Evolutionary conservation across 2,888 invertebrate genomes (phyloP).

Genomic region (Tetropium fuscum): DNA sequence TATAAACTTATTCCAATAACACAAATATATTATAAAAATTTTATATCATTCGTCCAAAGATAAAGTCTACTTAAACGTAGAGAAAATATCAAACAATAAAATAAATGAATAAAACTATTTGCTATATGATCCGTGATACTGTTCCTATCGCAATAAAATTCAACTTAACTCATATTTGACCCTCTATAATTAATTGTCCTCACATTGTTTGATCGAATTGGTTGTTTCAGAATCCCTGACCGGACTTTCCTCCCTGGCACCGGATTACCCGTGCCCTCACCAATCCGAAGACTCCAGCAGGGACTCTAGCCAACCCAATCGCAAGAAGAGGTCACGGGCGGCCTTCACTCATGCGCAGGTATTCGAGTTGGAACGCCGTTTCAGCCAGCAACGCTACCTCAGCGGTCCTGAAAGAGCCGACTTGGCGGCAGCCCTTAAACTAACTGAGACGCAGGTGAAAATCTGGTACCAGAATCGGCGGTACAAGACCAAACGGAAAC

Average conservation of each 20-base stretch:
- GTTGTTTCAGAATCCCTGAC: slow-evolving; percentile 56
- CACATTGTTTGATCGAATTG: too few species aligned
- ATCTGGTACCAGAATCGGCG: slow-evolving; percentile 78
- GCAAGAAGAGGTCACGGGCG: slow-evolving; percentile 95
- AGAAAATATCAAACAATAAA: too few species aligned
- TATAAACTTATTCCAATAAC: too few species aligned
- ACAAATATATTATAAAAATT: too few species aligned
- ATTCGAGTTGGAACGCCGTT: slow-evolving; percentile 90
- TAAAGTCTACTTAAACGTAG: too few species aligned
- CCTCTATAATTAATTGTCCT: too few species aligned
- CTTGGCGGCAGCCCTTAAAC: slow-evolving; percentile 85
- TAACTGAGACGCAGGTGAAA: slow-evolving; percentile 89
- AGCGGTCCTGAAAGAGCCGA: slow-evolving; percentile 95
- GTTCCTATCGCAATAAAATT: too few species aligned
- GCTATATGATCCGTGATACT: too few species aligned
- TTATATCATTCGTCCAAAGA: too few species aligned
- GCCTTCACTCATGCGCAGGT: slow-evolving; percentile 98
- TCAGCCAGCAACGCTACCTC: slow-evolving; percentile 93
- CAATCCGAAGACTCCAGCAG: slow-evolving; percentile 58
- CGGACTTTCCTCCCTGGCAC: slow-evolving; percentile 44
- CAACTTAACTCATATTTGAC: too few species aligned
- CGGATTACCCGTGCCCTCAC: slow-evolving; percentile 52
- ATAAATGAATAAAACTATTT: too few species aligned
- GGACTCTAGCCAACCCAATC: slow-evolving; percentile 59
- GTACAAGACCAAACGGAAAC: slow-evolving; percentile 95